Percentiles rank a stretch among this genome's conserved stretches.
These are phyloP conservation scores for Sebastes matsubarae DNA, from an alignment of 2,797 vertebrate species.

Conservation along the genomic window DNA sequence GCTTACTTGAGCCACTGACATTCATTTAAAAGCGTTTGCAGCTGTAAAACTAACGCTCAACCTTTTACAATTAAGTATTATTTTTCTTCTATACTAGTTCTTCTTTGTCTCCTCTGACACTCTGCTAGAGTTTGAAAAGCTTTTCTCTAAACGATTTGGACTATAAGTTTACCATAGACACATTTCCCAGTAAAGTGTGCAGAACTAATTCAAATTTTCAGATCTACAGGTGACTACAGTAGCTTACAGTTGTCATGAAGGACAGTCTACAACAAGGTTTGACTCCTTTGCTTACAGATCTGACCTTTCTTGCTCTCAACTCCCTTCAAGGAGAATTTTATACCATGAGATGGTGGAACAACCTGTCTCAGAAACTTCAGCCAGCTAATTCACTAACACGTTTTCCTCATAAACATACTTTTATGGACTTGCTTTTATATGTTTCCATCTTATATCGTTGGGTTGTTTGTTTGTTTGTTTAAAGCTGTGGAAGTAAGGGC, in stretches of 20 bases:
- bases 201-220: background rate
- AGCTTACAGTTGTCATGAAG: background rate
- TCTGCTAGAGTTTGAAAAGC: constrained; percentile 8
- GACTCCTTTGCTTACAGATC: background rate
- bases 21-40: background rate
- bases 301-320: background rate
- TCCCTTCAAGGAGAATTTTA: background rate
- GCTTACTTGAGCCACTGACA: background rate
- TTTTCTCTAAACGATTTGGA: background rate
- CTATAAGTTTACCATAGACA: background rate
- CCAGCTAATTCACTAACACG: constrained; percentile 11
- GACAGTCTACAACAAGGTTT: background rate
- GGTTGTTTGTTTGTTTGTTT: constrained; percentile 1
- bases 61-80: background rate
- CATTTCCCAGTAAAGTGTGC: background rate
- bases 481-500: background rate
- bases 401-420: constrained; percentile 35
- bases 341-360: background rate
- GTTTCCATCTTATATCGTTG: constrained; percentile 12
- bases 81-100: background rate
- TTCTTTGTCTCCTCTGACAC: background rate
- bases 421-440: constrained; percentile 28
- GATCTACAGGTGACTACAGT: background rate
- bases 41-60: background rate
- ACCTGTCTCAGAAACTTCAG: constrained; percentile 4